Evolutionary conservation across 1,140 invertebrate genomes (phyloP), one percentile per base, ranked within the genome.

Genomic region (Drosophila sucinea): DNA sequence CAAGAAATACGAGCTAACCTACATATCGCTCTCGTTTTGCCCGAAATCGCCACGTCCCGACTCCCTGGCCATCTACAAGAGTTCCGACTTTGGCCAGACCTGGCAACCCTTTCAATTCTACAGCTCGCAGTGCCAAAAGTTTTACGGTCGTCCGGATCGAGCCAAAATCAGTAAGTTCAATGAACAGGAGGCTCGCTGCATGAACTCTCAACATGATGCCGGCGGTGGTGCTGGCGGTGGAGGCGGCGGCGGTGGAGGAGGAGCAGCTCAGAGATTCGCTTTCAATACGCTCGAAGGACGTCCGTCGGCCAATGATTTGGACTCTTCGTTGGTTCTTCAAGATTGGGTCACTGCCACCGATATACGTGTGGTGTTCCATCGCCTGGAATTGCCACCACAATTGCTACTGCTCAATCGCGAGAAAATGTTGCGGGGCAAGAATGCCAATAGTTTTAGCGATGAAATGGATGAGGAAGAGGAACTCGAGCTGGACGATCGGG

Each of bases 291-390:
- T 99, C 4, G 98, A 99, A 91, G 98, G 98, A 1, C 94, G 98
- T 2, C 98, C 98, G 0, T 98, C 97, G 44, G 98, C 98, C 1
- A 94, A 96, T 5, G 97, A 99, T 90, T 98, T 99, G 90, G 98
- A 99, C 90, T 96, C 96, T 79, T 99, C 97, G 6, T 97, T 98
- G 1, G 98, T 99, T 10, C 94, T 99, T 3, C 98, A 99, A 92
- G 98, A 99, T 92, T 99, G 99, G 99, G 97, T 99, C 0, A 99
- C 98, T 0, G 98, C 98, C 0, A 99, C 98, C 0, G 98, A 99
- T 86, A 97, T 99, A 55, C 95, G 96, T 73, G 96, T 99, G 2
- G 96, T 99, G 0, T 99, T 99, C 92, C 97, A 98, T 84, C 95
- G 96, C 0, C 93, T 97, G 4, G 95, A 97, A 81, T 94, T 96